phyloP scores from a whole-genome alignment of 2,797 vertebrate species.

The Tragopan temminckii region DNA sequence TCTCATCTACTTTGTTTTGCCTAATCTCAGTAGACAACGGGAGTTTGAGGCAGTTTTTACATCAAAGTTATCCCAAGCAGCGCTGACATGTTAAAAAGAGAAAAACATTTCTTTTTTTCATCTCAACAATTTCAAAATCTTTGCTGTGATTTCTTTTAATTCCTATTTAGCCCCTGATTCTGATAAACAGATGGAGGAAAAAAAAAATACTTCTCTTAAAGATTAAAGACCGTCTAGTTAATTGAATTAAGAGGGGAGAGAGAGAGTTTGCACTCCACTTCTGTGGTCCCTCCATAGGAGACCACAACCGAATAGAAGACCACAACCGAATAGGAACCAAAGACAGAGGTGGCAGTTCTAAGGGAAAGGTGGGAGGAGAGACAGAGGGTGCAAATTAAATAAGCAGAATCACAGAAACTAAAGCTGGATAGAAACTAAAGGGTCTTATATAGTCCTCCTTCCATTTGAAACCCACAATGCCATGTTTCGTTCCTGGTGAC shows the following conservation, averaged over 20 bases:
- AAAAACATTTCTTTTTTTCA: neutral
- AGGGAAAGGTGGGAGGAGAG: neutral
- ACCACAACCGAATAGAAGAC: neutral
- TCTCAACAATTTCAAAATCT: constrained; percentile 41
- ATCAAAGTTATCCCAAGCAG: constrained; percentile 55
- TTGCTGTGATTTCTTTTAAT: constrained; percentile 54
- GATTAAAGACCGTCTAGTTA: constrained; percentile 54
- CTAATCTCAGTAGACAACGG: constrained; percentile 42
- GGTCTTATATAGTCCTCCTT: neutral
- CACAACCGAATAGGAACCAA: neutral
- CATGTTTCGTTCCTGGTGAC: neutral
- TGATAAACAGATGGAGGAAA: constrained; percentile 61
- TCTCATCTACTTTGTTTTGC: neutral
- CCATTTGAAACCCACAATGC: constrained; percentile 16
- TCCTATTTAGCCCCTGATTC: constrained; percentile 33
- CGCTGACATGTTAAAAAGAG: constrained; percentile 8
- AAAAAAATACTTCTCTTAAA: neutral
- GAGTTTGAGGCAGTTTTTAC: constrained; percentile 50
- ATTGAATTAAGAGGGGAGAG: constrained; percentile 53
- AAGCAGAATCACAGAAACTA: constrained; percentile 11
- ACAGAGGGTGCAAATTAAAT: neutral
- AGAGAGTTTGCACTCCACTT: neutral
- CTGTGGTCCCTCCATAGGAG: constrained; percentile 21
- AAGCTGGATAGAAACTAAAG: neutral
- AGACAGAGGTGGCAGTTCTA: constrained; percentile 3